Base-by-base conservation (phyloP, 2,888 invertebrate genomes). In the Cataglyphis rosenhaueri region DNA sequence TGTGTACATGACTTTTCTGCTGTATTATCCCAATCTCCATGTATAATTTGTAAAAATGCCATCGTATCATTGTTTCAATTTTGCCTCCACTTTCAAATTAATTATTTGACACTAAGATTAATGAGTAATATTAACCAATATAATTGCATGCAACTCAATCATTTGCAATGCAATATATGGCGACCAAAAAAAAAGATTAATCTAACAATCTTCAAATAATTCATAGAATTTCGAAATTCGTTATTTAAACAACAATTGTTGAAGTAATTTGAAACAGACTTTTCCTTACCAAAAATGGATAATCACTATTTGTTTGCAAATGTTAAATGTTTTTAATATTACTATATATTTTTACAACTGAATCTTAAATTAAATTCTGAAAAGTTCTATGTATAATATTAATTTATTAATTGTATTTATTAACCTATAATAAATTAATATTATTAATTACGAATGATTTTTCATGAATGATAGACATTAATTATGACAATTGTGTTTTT, bases 41-140 rank as follows among this genome's bases (percentile, higher is more conserved):
- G 90, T 92, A 93, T 92, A 92, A 92, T 90, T 92, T 94, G 92
- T 94, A 93, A 93, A 94, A 93, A 94, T 85, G 90, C 93, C 88
- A 90, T 93, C 86, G 89, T 89, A 88, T 89, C 92, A 91, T 92
- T 90, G n/a, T 52, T 62, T 62, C 12, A 41, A 74, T 62, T 74
- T 48, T 59, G 29, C 25, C 5, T 74, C 3, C n/a, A 61, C n/a
- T 55, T 59, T 10, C 15, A 57, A 59, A 62, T 29, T 29, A 61
- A 61, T 62, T 74, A 29, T 8, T 29, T 2, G 15, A 61, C 3
- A 61, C n/a, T 44, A 15, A 48, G 18, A 41, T 32, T 32, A 32
- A 32, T 59, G n/a, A 73, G 25, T 61, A 29, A 9, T 10, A 29
- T 73, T 61, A 15, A 8, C 15, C 25, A 55, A 6, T 25, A 5